Conservation (phyloP, 2,888 invertebrate genomes). For the Anodontia alba region DNA sequence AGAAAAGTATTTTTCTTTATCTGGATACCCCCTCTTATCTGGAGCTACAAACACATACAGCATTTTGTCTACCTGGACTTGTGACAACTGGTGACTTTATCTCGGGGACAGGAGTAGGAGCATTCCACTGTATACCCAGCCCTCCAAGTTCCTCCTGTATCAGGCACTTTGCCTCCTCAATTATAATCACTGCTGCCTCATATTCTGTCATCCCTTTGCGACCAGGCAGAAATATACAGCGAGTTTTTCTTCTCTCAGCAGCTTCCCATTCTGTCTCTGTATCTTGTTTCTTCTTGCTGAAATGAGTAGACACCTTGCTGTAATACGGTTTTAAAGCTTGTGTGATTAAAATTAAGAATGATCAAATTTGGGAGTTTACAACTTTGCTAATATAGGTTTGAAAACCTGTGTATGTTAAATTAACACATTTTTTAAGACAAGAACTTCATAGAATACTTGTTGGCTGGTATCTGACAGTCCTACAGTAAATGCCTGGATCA, state of each 20-base stretch:
- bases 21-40: no score
- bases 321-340: not conserved
- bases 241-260: constrained; percentile 85
- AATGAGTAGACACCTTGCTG: not conserved
- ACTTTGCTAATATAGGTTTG: no score
- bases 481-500: no score
- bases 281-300: constrained; percentile 88
- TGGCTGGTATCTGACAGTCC: no score
- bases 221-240: constrained; percentile 83
- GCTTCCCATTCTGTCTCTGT: constrained; percentile 89
- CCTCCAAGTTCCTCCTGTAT: constrained; percentile 85
- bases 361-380: no score
- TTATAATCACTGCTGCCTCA: constrained; percentile 92
- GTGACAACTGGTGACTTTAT: constrained; percentile 51
- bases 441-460: no score
- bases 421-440: no score
- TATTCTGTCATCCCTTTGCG: constrained; percentile 90
- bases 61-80: constrained; percentile 45
- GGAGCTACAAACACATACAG: no score
- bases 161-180: constrained; percentile 91
- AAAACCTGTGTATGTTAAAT: no score
- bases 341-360: no score
- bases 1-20: no score
- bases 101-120: not conserved
- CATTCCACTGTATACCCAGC: constrained; percentile 78